Evolutionary conservation across 2,888 invertebrate genomes (phyloP), one percentile per base, ranked within the genome.

Genomic region (Folsomia candida): DNA sequence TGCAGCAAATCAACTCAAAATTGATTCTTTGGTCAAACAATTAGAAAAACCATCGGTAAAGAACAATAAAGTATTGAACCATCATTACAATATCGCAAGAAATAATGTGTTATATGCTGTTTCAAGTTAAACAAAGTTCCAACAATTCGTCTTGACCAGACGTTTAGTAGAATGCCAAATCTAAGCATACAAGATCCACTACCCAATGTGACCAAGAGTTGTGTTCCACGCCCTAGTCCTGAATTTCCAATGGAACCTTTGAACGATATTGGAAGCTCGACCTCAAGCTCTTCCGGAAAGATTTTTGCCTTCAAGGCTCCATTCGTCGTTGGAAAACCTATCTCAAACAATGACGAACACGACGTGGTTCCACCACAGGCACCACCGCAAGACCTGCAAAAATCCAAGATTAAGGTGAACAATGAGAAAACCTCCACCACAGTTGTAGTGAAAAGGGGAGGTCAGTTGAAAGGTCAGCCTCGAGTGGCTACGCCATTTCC

Each of bases 1-100:
- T 11, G 51, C 51, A 2, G 63, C 63, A 11, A 64, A 47, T 22
- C 18, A 64, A 25, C 25, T 64, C 2, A 37, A 64, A 37, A 64
- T 64, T 25, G 63, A 64, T 22, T 18, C 47, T 24, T 24, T 64
- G 25, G n/a, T 61, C 9, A 27, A 61, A 61, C 6, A 54, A n/a
- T n/a, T 54, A 18, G 18, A 47, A 18, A 47, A 9, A 47, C n/a
- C n/a, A n/a, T n/a, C n/a, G n/a, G n/a, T n/a, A n/a, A n/a, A n/a
- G n/a, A n/a, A n/a, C n/a, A n/a, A n/a, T n/a, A n/a, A n/a, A n/a
- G n/a, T n/a, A n/a, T n/a, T n/a, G n/a, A n/a, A n/a, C n/a, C n/a
- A n/a, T n/a, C n/a, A n/a, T n/a, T n/a, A n/a, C n/a, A n/a, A n/a
- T n/a, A n/a, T n/a, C n/a, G n/a, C n/a, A n/a, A n/a, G n/a, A n/a